These are phyloP conservation scores for Cheilosia scutellata DNA, from an alignment of 2,888 invertebrate genomes.

Conservation along the genomic window DNA sequence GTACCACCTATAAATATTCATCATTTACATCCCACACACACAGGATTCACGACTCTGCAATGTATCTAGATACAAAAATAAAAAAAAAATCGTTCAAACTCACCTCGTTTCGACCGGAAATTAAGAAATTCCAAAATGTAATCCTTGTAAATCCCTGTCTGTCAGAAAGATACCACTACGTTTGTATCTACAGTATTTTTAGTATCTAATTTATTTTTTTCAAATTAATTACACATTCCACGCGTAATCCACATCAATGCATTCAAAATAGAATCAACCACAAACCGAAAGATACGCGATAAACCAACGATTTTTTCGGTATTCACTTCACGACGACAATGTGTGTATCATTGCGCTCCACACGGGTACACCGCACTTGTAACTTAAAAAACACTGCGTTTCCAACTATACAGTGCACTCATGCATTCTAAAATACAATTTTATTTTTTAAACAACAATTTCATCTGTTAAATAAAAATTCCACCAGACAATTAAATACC, in stretches of 20 bases:
- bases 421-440: not conserved
- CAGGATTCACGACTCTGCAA: conserved; percentile 6
- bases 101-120: conserved; percentile 37
- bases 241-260: conserved; percentile 53
- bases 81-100: conserved; percentile 5
- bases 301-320: conserved; percentile 17
- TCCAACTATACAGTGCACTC: not conserved
- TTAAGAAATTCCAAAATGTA: conserved; percentile 45
- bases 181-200: not conserved
- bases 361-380: conserved; percentile 33
- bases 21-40: conserved; percentile 22
- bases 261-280: conserved; percentile 48
- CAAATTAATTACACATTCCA: conserved; percentile 47
- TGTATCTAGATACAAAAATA: conserved; percentile 4
- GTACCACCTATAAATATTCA: conserved; percentile 6
- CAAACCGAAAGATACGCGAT: conserved; percentile 25
- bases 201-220: conserved; percentile 1
- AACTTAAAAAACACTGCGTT: conserved; percentile 31
- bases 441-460: not conserved
- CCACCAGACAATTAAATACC: conserved; percentile 10
- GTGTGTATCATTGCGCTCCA: conserved; percentile 15
- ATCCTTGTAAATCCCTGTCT: conserved; percentile 49
- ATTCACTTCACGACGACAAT: not conserved
- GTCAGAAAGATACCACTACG: not conserved
- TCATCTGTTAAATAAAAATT: conserved; percentile 2